Conservation (phyloP, 1,140 invertebrate genomes). For the Pantala flavescens region DNA sequence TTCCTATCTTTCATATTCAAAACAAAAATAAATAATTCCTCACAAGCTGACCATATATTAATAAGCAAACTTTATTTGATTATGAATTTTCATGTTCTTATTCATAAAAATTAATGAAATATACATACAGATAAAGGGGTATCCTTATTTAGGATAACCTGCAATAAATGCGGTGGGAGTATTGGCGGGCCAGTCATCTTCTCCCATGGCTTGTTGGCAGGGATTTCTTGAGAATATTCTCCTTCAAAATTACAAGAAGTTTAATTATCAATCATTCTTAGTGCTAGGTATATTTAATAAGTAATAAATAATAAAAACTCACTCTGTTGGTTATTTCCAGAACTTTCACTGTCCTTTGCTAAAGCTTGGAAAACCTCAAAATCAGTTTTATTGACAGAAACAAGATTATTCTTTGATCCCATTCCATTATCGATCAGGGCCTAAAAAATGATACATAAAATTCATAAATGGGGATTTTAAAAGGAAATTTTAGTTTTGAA, state of each 20-base stretch:
- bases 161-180: conserved; percentile 89
- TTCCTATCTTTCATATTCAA: too few relatives aligned
- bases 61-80: too few relatives aligned
- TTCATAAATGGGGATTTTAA: too few relatives aligned
- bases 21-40: too few relatives aligned
- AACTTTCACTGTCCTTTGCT: conserved; percentile 78
- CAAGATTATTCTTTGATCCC: conserved; percentile 84
- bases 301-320: conserved; percentile 15
- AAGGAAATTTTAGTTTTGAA: too few relatives aligned
- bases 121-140: conserved; percentile 76
- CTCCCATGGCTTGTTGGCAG: conserved; percentile 79
- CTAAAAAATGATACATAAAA: conserved; percentile 49
- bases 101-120: not conserved
- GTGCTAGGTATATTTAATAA: not conserved
- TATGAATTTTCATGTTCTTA: too few relatives aligned
- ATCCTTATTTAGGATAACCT: conserved; percentile 99
- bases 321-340: conserved; percentile 38
- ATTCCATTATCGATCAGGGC: conserved; percentile 77
- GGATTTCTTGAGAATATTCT: conserved; percentile 85
- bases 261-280: too few relatives aligned
- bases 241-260: conserved; percentile 21
- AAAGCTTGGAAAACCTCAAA: conserved; percentile 97
- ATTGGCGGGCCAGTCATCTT: conserved; percentile 90
- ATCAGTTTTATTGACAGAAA: conserved; percentile 84
- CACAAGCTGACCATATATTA: too few relatives aligned